Evolutionary conservation across 2,888 invertebrate genomes (phyloP), one percentile per base, ranked within the genome.

Genomic region (Cordilura impudica): DNA sequence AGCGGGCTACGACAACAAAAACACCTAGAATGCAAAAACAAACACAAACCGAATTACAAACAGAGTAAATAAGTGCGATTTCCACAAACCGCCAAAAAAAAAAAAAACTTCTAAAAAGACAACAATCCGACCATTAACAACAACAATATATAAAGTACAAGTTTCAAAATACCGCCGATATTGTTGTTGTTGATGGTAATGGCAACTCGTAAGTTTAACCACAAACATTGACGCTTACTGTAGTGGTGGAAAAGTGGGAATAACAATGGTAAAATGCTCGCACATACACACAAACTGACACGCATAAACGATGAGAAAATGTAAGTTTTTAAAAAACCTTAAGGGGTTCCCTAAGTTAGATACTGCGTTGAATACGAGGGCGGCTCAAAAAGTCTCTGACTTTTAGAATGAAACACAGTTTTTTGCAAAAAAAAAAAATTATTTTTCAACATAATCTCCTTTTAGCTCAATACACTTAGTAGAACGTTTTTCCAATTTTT

Each of bases 301-400:
- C 71, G 66, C 69, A 75, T 79, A 79, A 79, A 61, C 63, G 71
- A 74, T 70, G 78, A 67, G 75, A 49, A 75, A 63, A 71, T 71
- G 61, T 54, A 53, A 51, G 66, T 60, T 67, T 49, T 56, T 35
- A 56, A 73, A 23, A 65, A 8, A 53, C 49, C 67, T 69, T 21
- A 21, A 69, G 66, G 73, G 45, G 12, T 65, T 63, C 49, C 58
- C 21, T 70, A 54, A 47, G 16, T 66, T 39, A 47, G 19, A 72
- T 6, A 56, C 72, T 67, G 77, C 35, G 67, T 67, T 69, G 75
- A 67, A 61, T 67, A 67, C 31, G n/a, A n/a, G n/a, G n/a, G n/a
- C n/a, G n/a, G n/a, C n/a, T n/a, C n/a, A n/a, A n/a, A n/a, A n/a
- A n/a, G n/a, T n/a, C n/a, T n/a, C n/a, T n/a, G n/a, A n/a, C n/a